Conservation (phyloP, 2,888 invertebrate genomes). For the Parelbella ahira region DNA sequence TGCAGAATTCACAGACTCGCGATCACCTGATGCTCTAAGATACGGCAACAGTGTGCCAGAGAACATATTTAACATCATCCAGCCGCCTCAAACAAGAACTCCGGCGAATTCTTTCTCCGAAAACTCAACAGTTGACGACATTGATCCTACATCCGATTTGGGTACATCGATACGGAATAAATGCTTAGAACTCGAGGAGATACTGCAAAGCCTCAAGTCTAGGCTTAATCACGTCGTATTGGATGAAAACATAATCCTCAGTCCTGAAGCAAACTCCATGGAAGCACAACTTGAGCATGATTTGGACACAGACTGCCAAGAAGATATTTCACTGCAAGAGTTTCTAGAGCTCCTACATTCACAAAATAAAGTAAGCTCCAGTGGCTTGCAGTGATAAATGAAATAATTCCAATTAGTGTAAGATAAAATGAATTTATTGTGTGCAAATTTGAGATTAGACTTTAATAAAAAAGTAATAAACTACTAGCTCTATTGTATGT, state of each 20-base stretch:
- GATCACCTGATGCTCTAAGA: slow-evolving; percentile 54
- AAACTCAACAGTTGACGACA: slow-evolving; percentile 66
- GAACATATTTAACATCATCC: slow-evolving; percentile 63
- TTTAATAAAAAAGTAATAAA: slow-evolving; percentile 49
- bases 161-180: slow-evolving; percentile 74
- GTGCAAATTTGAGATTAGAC: slow-evolving; percentile 66
- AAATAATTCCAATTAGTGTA: slow-evolving; percentile 38
- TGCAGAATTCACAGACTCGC: slow-evolving; percentile 68
- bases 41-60: slow-evolving; percentile 63
- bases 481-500: slow-evolving; percentile 34
- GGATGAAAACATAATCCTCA: slow-evolving; percentile 73
- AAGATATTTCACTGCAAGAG: slow-evolving; percentile 74
- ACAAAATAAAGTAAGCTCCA: slow-evolving; percentile 63
- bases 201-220: slow-evolving; percentile 72
- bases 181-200: slow-evolving; percentile 74
- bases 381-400: slow-evolving; percentile 57
- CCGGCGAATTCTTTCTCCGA: slow-evolving; percentile 73
- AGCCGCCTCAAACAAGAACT: slow-evolving; percentile 68
- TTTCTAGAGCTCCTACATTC: slow-evolving; percentile 72
- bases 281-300: slow-evolving; percentile 75
- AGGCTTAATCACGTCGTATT: slow-evolving; percentile 73
- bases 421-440: slow-evolving; percentile 66
- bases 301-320: slow-evolving; percentile 75
- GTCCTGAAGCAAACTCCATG: slow-evolving; percentile 72
- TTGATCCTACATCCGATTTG: slow-evolving; percentile 72